phyloP scores from a whole-genome alignment of 2,888 invertebrate genomes.

The Drosophila atroscutellata region DNA sequence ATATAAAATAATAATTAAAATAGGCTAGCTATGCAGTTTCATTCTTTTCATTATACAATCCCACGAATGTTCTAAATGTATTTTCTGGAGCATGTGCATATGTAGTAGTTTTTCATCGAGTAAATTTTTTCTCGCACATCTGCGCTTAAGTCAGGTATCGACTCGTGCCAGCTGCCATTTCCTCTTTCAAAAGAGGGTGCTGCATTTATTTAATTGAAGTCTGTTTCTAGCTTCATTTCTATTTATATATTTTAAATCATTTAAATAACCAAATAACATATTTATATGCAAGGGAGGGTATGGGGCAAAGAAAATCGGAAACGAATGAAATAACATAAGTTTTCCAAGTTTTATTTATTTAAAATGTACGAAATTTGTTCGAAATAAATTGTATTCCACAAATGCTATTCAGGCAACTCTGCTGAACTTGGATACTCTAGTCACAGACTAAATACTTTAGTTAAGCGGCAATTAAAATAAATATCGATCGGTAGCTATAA shows the following conservation, averaged over 20 bases:
- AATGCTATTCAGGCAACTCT: not conserved
- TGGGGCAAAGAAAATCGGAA: not conserved
- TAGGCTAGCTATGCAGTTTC: not conserved
- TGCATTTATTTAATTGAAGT: not conserved
- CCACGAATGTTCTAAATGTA: not conserved
- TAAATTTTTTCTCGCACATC: slow-evolving; percentile 27
- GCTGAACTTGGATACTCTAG: not conserved
- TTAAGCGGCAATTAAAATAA: not conserved
- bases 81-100: not conserved
- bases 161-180: slow-evolving; percentile 24
- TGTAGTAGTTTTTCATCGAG: not conserved
- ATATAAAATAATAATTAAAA: not conserved
- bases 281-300: not conserved
- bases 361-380: not conserved
- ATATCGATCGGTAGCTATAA: not conserved
- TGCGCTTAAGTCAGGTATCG: slow-evolving; percentile 13
- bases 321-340: not conserved
- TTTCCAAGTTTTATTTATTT: not conserved
- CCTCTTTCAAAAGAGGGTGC: slow-evolving; percentile 3
- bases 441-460: not conserved
- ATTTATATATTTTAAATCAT: not conserved
- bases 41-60: not conserved
- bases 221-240: not conserved
- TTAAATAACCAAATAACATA: not conserved
- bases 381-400: not conserved